These are phyloP conservation scores for Amazona finschi DNA, from an alignment of 2,797 vertebrate genomes.

Conservation along the genomic window DNA sequence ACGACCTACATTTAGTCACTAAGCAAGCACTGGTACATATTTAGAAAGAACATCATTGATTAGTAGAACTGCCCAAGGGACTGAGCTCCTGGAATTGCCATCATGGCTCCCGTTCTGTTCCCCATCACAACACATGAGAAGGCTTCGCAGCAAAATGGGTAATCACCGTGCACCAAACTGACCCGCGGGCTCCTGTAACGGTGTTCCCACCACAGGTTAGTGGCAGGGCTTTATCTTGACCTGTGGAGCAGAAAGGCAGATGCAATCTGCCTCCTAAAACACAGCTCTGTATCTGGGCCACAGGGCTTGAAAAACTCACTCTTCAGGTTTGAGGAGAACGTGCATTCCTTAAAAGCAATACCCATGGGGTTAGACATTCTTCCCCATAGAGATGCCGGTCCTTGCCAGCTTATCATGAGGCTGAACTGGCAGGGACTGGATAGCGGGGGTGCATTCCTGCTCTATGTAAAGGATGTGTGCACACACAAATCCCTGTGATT, in stretches of 20 bases:
- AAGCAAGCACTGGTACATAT: neutral
- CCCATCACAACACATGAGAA: neutral
- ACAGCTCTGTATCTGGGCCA: neutral
- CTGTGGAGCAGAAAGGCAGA: slow-evolving; percentile 38
- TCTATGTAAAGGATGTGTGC: neutral
- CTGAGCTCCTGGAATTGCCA: neutral
- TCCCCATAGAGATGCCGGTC: slow-evolving; percentile 3
- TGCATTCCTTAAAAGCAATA: slow-evolving; percentile 51
- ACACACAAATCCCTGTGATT: neutral
- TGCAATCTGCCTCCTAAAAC: slow-evolving; percentile 42
- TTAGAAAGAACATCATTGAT: neutral
- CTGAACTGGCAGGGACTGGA: slow-evolving; percentile 36
- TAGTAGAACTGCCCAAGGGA: neutral
- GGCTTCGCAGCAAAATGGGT: neutral
- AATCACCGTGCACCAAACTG: neutral
- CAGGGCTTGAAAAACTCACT: slow-evolving; percentile 40
- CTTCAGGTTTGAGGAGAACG: slow-evolving; percentile 31
- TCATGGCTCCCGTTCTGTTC: neutral
- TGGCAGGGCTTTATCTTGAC: slow-evolving; percentile 23
- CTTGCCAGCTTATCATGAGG: slow-evolving; percentile 58
- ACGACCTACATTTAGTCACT: neutral
- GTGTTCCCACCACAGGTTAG: neutral
- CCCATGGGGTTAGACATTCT: slow-evolving; percentile 39
- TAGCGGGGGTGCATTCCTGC: slow-evolving; percentile 18
- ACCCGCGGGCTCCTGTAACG: neutral